Conservation (phyloP, 2,888 invertebrate species). For the Tromatobia lineatoria region DNA sequence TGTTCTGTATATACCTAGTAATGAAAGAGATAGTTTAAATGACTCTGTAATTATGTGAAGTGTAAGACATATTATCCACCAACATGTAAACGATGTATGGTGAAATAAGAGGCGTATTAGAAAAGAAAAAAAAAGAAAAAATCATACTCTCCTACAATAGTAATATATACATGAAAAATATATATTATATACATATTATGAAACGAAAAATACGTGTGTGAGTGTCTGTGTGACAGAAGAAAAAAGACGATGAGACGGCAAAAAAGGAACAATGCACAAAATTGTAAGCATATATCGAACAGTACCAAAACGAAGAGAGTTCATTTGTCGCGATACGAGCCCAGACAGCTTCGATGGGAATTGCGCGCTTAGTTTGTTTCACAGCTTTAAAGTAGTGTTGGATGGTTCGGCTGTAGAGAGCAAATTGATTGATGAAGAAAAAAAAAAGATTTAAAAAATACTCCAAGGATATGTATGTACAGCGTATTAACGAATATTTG, state of each 20-base stretch:
- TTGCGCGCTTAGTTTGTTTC: slow-evolving; percentile 71
- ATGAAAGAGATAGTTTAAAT: slow-evolving; percentile 66
- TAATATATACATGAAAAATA: slow-evolving; percentile 66
- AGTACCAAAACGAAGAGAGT: slow-evolving; percentile 52
- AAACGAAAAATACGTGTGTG: slow-evolving; percentile 60
- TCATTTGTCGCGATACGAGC: slow-evolving; percentile 38
- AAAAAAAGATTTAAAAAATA: slow-evolving; percentile 72
- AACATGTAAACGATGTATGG: slow-evolving; percentile 72
- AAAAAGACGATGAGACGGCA: not conserved
- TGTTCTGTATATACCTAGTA: slow-evolving; percentile 69
- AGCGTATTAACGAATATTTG: slow-evolving; percentile 81
- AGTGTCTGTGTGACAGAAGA: slow-evolving; percentile 71
- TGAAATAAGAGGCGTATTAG: slow-evolving; percentile 70
- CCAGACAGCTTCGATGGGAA: slow-evolving; percentile 63
- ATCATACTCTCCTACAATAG: slow-evolving; percentile 68
- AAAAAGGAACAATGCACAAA: slow-evolving; percentile 74
- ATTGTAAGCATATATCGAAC: slow-evolving; percentile 61
- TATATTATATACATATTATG: slow-evolving; percentile 68
- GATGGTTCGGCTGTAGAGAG: slow-evolving; percentile 55
- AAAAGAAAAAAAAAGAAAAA: slow-evolving; percentile 57
- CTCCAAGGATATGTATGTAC: slow-evolving; percentile 84
- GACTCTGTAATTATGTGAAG: slow-evolving; percentile 70
- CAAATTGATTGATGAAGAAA: slow-evolving; percentile 42
- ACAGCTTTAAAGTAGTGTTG: slow-evolving; percentile 72
- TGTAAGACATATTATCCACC: slow-evolving; percentile 70